These are phyloP conservation scores for Hypotaenidia okinawae DNA, from an alignment of 2,797 vertebrate genomes.

Conservation along the genomic window DNA sequence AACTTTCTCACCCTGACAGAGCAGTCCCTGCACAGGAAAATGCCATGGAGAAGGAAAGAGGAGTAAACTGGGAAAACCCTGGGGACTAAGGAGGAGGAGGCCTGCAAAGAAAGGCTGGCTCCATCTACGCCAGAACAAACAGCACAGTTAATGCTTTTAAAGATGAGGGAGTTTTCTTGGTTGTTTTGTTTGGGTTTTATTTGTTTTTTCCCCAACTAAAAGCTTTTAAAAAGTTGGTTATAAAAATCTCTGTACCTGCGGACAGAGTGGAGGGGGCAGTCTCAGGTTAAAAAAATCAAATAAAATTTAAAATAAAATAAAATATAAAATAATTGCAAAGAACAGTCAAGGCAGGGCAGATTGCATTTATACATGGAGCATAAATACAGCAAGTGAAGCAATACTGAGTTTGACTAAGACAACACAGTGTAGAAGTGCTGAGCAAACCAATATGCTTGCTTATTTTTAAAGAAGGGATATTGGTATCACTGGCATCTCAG, in stretches of 20 bases:
- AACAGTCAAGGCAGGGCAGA: background rate
- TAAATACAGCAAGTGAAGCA: background rate
- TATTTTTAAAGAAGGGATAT: background rate
- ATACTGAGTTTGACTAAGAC: background rate
- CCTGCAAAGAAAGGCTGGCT: background rate
- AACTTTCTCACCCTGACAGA: accelerated
- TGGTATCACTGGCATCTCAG: background rate
- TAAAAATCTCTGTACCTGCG: background rate
- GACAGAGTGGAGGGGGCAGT: background rate
- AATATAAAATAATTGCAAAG: background rate
- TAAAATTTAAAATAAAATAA: background rate
- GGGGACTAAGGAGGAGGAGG: background rate
- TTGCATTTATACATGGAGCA: background rate
- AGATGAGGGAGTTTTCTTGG: background rate
- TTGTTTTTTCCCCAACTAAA: background rate
- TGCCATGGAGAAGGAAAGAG: accelerated
- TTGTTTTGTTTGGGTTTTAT: no score
- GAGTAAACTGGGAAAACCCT: background rate
- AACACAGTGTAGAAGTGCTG: background rate
- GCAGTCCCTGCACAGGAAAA: background rate
- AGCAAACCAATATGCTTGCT: background rate
- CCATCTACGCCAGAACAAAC: background rate
- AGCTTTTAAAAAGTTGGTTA: background rate
- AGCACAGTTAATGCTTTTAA: background rate
- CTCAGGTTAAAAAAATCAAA: background rate